Evolutionary conservation across 2,888 invertebrate genomes (phyloP).

Genomic region (Malthinus flaveolus): DNA sequence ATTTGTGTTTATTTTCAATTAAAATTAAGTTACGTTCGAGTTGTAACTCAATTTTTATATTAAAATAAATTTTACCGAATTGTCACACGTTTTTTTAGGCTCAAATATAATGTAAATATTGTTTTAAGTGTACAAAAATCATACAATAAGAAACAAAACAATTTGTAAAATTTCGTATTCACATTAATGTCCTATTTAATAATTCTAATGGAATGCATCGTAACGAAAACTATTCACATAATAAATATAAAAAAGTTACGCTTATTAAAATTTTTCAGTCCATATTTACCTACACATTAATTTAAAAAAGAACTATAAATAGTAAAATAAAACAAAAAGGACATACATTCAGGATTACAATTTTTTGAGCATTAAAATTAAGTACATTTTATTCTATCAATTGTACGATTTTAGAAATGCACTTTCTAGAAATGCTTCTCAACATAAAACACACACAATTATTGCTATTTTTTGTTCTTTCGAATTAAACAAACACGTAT

Average conservation of each 20-base stretch:
- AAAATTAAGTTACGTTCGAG: constrained; percentile 13
- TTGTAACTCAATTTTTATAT: constrained; percentile 13
- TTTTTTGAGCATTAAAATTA: constrained; percentile 49
- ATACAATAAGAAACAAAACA: constrained; percentile 20
- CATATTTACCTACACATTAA: constrained; percentile 31
- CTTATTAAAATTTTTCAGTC: constrained; percentile 35
- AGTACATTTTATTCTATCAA: constrained; percentile 39
- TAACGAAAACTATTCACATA: constrained; percentile 12
- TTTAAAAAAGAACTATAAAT: constrained; percentile 20
- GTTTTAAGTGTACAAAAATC: not conserved
- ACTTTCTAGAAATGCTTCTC: constrained; percentile 26
- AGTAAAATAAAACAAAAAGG: constrained; percentile 25
- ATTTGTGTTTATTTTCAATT: constrained; percentile 8
- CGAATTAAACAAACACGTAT: constrained; percentile 26
- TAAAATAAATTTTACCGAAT: constrained; percentile 10
- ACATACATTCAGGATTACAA: constrained; percentile 38
- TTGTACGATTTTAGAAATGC: constrained; percentile 27
- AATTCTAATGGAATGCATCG: constrained; percentile 28
- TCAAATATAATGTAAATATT: constrained; percentile 14
- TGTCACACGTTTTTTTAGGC: constrained; percentile 26
- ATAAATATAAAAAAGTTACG: constrained; percentile 25
- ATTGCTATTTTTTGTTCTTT: constrained; percentile 45
- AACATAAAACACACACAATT: constrained; percentile 45
- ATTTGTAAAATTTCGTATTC: constrained; percentile 22
- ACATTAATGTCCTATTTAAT: constrained; percentile 22